phyloP scores from a whole-genome alignment of 2,113 vertebrate species.

The Notarius quadriscutis region DNA sequence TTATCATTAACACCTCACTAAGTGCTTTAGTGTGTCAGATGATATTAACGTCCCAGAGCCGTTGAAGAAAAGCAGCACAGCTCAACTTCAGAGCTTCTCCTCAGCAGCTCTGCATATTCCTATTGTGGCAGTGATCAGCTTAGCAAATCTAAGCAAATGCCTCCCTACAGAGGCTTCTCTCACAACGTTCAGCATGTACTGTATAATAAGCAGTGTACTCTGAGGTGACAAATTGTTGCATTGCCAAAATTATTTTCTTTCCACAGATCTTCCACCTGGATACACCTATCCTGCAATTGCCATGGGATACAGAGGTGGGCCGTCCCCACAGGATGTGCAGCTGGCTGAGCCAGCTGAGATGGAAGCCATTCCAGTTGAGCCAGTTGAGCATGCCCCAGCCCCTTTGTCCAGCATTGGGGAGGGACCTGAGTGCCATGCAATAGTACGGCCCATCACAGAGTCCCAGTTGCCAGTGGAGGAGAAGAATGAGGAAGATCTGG shows the following conservation, averaged over 20 bases:
- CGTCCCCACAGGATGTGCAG: conserved; percentile 72
- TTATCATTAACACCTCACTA: conserved; percentile 69
- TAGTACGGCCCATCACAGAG: conserved; percentile 66
- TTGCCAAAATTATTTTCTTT: conserved; percentile 36
- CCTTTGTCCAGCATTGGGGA: conserved; percentile 63
- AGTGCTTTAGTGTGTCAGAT: conserved; percentile 52
- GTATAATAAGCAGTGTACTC: neutral
- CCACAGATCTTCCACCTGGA: conserved; percentile 82
- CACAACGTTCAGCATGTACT: neutral
- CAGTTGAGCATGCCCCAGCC: conserved; percentile 58
- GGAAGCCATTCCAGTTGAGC: conserved; percentile 79
- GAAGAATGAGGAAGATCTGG: conserved; percentile 44
- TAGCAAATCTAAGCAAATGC: neutral
- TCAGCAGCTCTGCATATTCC: neutral
- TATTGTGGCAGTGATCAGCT: conserved; percentile 41
- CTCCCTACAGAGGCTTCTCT: neutral
- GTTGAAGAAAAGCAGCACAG: conserved; percentile 57
- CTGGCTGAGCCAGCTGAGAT: conserved; percentile 83
- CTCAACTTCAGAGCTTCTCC: conserved; percentile 54
- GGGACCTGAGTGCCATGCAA: conserved; percentile 64
- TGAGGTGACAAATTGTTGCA: neutral
- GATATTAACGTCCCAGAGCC: conserved; percentile 55
- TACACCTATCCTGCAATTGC: conserved; percentile 76
- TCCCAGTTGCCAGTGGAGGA: conserved; percentile 58
- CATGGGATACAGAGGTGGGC: conserved; percentile 77